Conservation (phyloP, 2,888 invertebrate species). For the Lobophora halterata region DNA sequence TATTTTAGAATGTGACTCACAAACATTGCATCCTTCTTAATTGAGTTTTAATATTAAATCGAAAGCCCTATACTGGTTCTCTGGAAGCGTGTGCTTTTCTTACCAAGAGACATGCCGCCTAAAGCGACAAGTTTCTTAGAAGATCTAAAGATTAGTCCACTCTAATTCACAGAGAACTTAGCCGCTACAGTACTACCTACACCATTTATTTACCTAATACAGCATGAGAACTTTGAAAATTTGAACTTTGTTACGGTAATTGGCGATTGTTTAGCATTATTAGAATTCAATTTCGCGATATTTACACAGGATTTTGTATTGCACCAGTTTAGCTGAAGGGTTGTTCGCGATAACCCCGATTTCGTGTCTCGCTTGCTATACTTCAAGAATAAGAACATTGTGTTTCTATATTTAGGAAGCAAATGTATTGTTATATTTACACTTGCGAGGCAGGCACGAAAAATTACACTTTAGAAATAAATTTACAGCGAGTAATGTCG, state of each 20-base stretch:
- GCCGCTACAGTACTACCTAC: constrained; percentile 28
- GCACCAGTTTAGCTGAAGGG: constrained; percentile 22
- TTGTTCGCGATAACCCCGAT: constrained; percentile 19
- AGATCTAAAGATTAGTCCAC: constrained; percentile 60
- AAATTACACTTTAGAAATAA: too few relatives aligned
- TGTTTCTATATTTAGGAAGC: too few relatives aligned
- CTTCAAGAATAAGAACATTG: background rate
- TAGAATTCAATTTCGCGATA: constrained; percentile 54
- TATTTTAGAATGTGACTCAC: too few relatives aligned
- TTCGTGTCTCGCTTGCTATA: constrained; percentile 13
- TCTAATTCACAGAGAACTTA: constrained; percentile 45
- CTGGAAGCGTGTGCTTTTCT: constrained; percentile 53
- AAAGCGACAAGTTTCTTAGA: constrained; percentile 60
- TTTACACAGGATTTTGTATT: constrained; percentile 36
- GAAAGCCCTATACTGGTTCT: constrained; percentile 45
- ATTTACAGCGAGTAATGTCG: constrained; percentile 6
- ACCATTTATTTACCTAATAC: constrained; percentile 56
- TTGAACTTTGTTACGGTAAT: constrained; percentile 56
- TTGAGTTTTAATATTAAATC: constrained; percentile 10
- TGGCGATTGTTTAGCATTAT: constrained; percentile 56
- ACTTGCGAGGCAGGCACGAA: too few relatives aligned
- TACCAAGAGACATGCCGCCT: constrained; percentile 59
- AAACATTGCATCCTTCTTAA: too few relatives aligned
- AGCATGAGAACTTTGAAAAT: constrained; percentile 54
- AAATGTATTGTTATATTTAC: too few relatives aligned